phyloP scores from a whole-genome alignment of 2,113 vertebrate genomes.

The Cebus imitator region DNA sequence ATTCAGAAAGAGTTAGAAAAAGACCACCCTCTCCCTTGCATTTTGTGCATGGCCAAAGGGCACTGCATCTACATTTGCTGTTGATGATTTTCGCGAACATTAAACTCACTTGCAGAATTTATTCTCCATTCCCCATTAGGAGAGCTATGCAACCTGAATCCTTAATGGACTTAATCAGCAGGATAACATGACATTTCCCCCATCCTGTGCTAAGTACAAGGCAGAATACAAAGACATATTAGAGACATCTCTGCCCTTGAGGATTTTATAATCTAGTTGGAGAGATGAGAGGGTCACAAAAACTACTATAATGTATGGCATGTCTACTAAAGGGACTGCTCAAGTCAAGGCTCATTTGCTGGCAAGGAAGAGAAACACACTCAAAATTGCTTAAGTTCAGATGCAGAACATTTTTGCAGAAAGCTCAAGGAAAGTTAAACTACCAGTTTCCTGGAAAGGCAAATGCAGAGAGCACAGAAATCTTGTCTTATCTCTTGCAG shows the following conservation, averaged over 20 bases:
- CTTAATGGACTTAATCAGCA: slow-evolving; percentile 75
- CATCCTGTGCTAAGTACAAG: slow-evolving; percentile 48
- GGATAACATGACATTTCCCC: slow-evolving; percentile 69
- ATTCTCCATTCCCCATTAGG: slow-evolving; percentile 62
- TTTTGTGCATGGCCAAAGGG: slow-evolving; percentile 43
- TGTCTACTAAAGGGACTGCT: slow-evolving; percentile 45
- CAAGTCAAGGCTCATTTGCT: slow-evolving; percentile 57
- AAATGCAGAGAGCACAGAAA: not conserved
- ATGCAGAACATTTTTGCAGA: not conserved
- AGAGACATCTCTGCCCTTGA: slow-evolving; percentile 51
- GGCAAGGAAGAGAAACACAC: slow-evolving; percentile 3
- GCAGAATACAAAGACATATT: slow-evolving; percentile 52
- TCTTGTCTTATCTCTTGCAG: not conserved
- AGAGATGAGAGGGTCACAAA: slow-evolving; percentile 50
- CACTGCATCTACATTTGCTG: slow-evolving; percentile 42
- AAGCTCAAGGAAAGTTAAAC: slow-evolving; percentile 37
- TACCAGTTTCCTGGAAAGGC: not conserved
- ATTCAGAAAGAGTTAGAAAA: slow-evolving; percentile 52
- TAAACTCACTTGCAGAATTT: slow-evolving; percentile 65
- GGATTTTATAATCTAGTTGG: slow-evolving; percentile 59
- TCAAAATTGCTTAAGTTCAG: slow-evolving; percentile 28
- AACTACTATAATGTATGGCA: slow-evolving; percentile 47
- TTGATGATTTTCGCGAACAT: slow-evolving; percentile 60
- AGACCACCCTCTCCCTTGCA: slow-evolving; percentile 6
- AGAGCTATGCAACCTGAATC: slow-evolving; percentile 71